These are phyloP conservation scores for Heliconius melpomene DNA, from an alignment of 1,140 invertebrate genomes.

Conservation along the genomic window DNA sequence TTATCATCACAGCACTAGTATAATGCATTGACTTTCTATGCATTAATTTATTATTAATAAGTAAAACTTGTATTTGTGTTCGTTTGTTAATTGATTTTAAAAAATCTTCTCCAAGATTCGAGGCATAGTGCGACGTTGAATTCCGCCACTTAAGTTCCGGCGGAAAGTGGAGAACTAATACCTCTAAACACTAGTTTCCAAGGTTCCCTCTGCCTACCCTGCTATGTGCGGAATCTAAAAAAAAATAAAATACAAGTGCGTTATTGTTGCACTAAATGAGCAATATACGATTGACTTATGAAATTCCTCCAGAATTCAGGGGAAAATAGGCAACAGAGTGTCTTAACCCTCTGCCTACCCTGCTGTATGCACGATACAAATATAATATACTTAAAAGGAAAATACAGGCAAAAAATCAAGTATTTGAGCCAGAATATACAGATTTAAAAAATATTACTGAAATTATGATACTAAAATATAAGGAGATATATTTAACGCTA, in stretches of 20 bases:
- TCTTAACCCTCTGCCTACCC: no score
- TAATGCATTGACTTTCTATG: not conserved
- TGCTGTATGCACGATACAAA: not conserved
- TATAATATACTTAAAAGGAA: not conserved
- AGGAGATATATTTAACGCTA: not conserved
- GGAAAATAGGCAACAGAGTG: no score
- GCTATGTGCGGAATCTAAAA: no score
- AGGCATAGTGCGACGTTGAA: no score
- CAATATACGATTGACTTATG: no score
- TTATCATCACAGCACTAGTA: not conserved
- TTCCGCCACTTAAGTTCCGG: no score
- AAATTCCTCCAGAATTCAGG: no score
- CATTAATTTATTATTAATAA: not conserved
- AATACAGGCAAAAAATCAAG: not conserved
- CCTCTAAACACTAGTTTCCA: no score
- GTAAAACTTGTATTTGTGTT: not conserved
- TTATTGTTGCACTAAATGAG: no score
- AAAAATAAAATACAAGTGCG: no score
- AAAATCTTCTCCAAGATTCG: not conserved
- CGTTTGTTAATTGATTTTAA: not conserved
- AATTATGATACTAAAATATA: not conserved
- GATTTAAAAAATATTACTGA: not conserved
- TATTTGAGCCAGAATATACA: not conserved
- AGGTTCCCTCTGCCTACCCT: no score
- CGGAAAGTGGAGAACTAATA: no score